phyloP scores from a whole-genome alignment of 2,797 vertebrate species.

The Knipowitschia caucasica region DNA sequence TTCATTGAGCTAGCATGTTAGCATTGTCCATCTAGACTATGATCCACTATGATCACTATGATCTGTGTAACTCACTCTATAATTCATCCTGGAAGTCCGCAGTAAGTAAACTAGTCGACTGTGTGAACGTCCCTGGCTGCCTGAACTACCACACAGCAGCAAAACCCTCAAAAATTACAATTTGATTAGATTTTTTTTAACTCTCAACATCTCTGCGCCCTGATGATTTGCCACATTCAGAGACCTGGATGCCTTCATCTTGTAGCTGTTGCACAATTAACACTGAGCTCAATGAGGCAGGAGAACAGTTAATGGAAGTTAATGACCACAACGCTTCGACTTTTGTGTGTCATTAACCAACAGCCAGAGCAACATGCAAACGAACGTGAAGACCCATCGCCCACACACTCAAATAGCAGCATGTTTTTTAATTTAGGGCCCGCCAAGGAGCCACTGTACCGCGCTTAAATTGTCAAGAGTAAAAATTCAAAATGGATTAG shows the following conservation, averaged over 20 bases:
- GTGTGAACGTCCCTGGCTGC: too few species aligned
- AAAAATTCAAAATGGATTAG: conserved; percentile 14
- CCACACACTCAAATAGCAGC: conserved; percentile 27
- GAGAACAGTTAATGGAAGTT: conserved; percentile 70
- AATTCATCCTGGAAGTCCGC: too few species aligned
- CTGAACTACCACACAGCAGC: too few species aligned
- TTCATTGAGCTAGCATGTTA: too few species aligned
- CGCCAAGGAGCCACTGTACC: conserved; percentile 3
- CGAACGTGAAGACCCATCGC: conserved; percentile 44
- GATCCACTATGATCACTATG: too few species aligned
- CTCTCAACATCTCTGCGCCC: too few species aligned
- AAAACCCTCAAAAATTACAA: too few species aligned
- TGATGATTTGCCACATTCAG: conserved; percentile 28
- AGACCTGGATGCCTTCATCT: conserved; percentile 51
- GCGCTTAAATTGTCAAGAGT: conserved; percentile 8
- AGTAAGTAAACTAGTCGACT: too few species aligned
- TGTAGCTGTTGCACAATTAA: conserved; percentile 60
- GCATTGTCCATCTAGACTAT: too few species aligned
- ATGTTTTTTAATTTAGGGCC: conserved; percentile 14
- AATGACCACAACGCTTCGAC: conserved; percentile 66
- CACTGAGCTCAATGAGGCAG: conserved; percentile 60
- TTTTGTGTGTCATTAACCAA: conserved; percentile 70
- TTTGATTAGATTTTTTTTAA: too few species aligned
- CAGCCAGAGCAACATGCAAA: conserved; percentile 65
- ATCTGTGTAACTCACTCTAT: too few species aligned